Conservation (phyloP, 2,797 vertebrate species). For the Sebastes vulpes region DNA sequence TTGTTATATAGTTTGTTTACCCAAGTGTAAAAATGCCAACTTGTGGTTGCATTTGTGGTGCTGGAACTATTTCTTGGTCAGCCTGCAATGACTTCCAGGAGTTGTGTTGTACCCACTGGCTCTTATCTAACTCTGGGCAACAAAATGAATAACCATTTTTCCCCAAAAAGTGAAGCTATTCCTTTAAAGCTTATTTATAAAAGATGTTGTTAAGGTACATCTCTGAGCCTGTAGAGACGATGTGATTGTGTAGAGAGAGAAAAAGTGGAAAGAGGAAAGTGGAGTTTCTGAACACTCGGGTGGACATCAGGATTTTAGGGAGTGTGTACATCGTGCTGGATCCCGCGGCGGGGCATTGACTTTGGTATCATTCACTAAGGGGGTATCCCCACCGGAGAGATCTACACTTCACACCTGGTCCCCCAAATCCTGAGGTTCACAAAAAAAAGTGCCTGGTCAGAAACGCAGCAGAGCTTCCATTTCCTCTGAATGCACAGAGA, state of each 20-base stretch:
- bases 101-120: not conserved
- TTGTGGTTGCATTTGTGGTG: not conserved
- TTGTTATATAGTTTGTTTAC: not conserved
- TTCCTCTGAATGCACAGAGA: constrained; percentile 1
- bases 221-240: not conserved
- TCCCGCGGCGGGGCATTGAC: constrained; percentile 77
- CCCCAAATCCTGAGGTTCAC: constrained; percentile 39
- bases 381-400: constrained; percentile 77
- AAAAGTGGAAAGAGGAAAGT: constrained; percentile 2
- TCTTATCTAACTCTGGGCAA: not conserved
- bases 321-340: constrained; percentile 22
- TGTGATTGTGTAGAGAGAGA: constrained; percentile 17
- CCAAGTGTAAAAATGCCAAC: not conserved
- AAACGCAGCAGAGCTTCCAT: constrained; percentile 9
- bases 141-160: not conserved
- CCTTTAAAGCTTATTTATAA: not conserved
- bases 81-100: not conserved
- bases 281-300: constrained; percentile 21
- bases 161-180: not conserved
- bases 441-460: not conserved
- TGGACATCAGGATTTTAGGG: constrained; percentile 49
- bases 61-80: not conserved
- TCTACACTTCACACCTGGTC: constrained; percentile 33
- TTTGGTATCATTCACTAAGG: constrained; percentile 88
- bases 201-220: not conserved